Evolutionary conservation across 2,797 vertebrate species (phyloP), one percentile per base, ranked within the genome.

Genomic region (Setipinna tenuifilis): DNA sequence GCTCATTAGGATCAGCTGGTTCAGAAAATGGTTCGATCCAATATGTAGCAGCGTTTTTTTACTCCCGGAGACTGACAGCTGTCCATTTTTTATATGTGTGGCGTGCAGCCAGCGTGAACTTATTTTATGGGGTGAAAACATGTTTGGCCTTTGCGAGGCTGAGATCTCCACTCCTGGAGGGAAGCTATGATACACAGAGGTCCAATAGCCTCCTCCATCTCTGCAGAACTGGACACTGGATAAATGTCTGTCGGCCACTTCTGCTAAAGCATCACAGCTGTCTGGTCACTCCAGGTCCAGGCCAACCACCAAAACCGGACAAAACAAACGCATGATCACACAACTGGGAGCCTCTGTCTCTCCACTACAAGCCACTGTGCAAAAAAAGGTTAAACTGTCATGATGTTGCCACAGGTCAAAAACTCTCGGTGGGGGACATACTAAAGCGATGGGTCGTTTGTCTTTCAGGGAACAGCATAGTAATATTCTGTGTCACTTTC

Each of bases 301-400:
- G 28, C 84, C 83, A 87, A 85, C 86, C 85, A 80, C 85, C 86
- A 71, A 31, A 84, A 81, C 2, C 86, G 87, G 82, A 86, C 17
- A 41, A 83, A 84, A 85, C 86, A 89, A 89, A 87, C 87, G 89
- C 88, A 87, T 82, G 82, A 35, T 85, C 88, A 89, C 86, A 87
- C 88, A 75, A 75, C 86, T 78, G 83, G 78, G 85, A 28, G 88
- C 81, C 86, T 82, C 12, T 80, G 84, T 44, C 71, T 83, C 82
- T 82, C 2, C 21, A 1, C 62, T 44, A 78, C 81, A 83, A 87
- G 54, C 83, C 85, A 85, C 87, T 0, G 48, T 86, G 85, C 83
- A 82, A 89, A 91, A 91, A 82, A 89, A 90, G 89, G 90, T 90
- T 84, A 89, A 89, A 75, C 87, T 61, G 83, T 90, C 87, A 86